Evolutionary conservation across 2,797 vertebrate species (phyloP).

Genomic region (Distichodus sexfasciatus): DNA sequence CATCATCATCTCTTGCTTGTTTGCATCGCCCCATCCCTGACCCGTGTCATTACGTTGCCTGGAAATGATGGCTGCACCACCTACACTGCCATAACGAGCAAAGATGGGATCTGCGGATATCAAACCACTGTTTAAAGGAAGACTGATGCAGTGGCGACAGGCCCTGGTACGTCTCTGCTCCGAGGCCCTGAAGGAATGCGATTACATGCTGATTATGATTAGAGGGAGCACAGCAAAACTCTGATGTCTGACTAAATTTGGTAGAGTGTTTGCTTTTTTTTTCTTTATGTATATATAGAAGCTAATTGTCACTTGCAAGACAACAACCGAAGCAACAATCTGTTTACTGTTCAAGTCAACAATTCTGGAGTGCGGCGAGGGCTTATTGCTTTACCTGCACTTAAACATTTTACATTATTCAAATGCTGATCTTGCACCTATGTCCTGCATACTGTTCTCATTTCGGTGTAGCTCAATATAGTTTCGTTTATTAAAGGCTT

Average conservation of each 20-base stretch:
- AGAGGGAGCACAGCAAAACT: conserved; percentile 7
- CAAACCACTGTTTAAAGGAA: not conserved
- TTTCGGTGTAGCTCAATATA: no score
- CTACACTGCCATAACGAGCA: not conserved
- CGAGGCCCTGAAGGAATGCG: not conserved
- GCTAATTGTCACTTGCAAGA: not conserved
- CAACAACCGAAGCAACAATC: not conserved
- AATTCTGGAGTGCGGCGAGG: no score
- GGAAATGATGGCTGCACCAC: not conserved
- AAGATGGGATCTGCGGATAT: not conserved
- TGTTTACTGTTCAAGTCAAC: not conserved
- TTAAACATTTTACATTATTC: no score
- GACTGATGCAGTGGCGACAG: not conserved
- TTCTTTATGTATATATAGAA: not conserved
- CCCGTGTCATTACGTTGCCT: not conserved
- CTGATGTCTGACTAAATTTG: not conserved
- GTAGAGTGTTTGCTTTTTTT: not conserved
- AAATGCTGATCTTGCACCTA: no score
- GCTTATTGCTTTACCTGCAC: no score
- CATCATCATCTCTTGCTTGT: conserved; percentile 8
- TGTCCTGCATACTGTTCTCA: not conserved
- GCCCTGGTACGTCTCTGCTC: not conserved
- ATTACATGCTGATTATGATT: conserved; percentile 20
- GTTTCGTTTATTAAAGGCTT: no score
- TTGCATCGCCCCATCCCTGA: not conserved